A percentile compares a stretch with the other conserved stretches of the same genome.
phyloP scores from a whole-genome alignment of 2,888 invertebrate species.

The Drosophila picticornis region DNA sequence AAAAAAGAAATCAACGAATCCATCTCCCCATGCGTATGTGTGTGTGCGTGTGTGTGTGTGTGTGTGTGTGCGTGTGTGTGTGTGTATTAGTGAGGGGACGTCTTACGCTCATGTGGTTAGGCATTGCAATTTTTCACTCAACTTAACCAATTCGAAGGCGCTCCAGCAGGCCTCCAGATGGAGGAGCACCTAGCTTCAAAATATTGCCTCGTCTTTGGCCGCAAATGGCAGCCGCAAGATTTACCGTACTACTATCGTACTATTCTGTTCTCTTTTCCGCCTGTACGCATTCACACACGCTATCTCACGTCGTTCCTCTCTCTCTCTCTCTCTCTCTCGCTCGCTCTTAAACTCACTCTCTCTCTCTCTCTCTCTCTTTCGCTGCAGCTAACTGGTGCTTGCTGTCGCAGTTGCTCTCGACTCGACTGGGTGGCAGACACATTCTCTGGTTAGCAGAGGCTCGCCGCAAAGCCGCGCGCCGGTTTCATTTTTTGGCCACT shows the following conservation, averaged over 20 bases:
- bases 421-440: slow-evolving; percentile 40
- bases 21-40: slow-evolving; percentile 22
- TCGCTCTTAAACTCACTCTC: slow-evolving; percentile 7
- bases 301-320: slow-evolving; percentile 1
- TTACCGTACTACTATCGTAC: slow-evolving; percentile 39
- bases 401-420: slow-evolving; percentile 37
- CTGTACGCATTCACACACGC: slow-evolving; percentile 6
- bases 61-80: slow-evolving; percentile 10
- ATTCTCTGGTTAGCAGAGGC: slow-evolving; percentile 73
- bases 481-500: slow-evolving; percentile 64
- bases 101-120: slow-evolving; percentile 65
- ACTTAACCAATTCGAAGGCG: slow-evolving; percentile 26
- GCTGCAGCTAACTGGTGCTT: not conserved
- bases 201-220: slow-evolving; percentile 80
- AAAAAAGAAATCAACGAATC: slow-evolving; percentile 37
- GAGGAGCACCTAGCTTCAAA: slow-evolving; percentile 45
- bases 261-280: slow-evolving; percentile 18
- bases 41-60: slow-evolving; percentile 6
- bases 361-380: not conserved
- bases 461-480: slow-evolving; percentile 76
- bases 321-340: slow-evolving; percentile 11
- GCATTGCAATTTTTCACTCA: slow-evolving; percentile 63
- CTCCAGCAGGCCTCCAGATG: not conserved
- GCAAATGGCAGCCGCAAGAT: slow-evolving; percentile 83
- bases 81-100: slow-evolving; percentile 36